Percentiles rank a stretch among this genome's conserved stretches.
Evolutionary conservation across 2,113 vertebrate species (phyloP).

Genomic region (Xyrauchen texanus): DNA sequence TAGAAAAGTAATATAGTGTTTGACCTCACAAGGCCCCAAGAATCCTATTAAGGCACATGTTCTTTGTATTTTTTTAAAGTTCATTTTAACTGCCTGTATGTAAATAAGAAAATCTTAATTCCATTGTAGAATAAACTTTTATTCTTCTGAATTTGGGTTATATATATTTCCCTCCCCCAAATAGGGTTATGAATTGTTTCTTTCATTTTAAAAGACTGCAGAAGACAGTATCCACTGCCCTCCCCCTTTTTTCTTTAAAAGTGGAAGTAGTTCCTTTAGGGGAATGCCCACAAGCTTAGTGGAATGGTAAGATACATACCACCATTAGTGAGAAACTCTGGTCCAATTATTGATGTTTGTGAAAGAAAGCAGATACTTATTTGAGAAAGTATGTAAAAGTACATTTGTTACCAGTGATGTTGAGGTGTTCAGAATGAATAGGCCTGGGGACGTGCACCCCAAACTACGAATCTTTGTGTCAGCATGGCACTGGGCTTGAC

Average conservation of each 20-base stretch:
- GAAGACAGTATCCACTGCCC: neutral
- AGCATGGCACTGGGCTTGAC: conserved; percentile 43
- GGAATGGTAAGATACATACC: neutral
- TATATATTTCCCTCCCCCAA: neutral
- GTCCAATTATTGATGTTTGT: neutral
- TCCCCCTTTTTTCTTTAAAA: neutral
- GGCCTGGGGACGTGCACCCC: conserved; percentile 9
- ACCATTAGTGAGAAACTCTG: neutral
- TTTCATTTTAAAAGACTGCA: neutral
- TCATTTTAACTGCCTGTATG: too few species aligned
- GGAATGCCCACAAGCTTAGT: neutral
- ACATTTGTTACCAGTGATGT: neutral
- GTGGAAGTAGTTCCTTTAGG: neutral
- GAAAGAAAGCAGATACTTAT: neutral
- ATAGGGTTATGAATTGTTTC: neutral
- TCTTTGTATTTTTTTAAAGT: neutral
- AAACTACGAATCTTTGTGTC: conserved; percentile 29
- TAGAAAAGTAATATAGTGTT: conserved; percentile 36
- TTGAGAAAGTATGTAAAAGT: neutral
- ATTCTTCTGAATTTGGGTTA: neutral
- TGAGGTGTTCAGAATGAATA: conserved; percentile 4
- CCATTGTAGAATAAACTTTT: neutral
- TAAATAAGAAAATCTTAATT: neutral
- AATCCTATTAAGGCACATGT: conserved; percentile 9
- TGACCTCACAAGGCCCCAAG: neutral